phyloP scores from a whole-genome alignment of 1,140 invertebrate species.

The Asobara japonica region DNA sequence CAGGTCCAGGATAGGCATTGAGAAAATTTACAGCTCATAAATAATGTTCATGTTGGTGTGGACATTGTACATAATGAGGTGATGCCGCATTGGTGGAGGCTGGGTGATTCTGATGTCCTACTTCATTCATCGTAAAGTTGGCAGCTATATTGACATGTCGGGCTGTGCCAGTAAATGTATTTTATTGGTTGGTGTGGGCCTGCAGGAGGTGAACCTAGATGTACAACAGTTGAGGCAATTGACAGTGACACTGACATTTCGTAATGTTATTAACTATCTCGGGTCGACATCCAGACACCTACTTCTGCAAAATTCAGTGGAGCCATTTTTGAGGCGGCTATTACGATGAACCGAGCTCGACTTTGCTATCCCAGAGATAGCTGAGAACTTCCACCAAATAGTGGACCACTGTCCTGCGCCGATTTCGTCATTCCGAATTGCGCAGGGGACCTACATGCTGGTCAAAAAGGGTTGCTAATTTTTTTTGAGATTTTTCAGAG shows the following conservation, averaged over 20 bases:
- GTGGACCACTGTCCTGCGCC: too few relatives aligned
- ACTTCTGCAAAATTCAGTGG: too few relatives aligned
- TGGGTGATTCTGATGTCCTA: not conserved
- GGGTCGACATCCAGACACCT: too few relatives aligned
- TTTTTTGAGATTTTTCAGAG: too few relatives aligned
- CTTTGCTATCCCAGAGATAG: too few relatives aligned
- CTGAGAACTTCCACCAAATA: too few relatives aligned
- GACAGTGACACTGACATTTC: not conserved
- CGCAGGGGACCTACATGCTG: too few relatives aligned
- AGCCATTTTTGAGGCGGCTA: too few relatives aligned
- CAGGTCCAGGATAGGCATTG: conserved; percentile 4
- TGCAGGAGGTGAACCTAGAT: not conserved
- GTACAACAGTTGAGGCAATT: not conserved
- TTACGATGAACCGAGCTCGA: too few relatives aligned
- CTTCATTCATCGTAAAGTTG: conserved; percentile 38
- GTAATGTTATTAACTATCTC: not conserved
- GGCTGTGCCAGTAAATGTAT: conserved; percentile 30
- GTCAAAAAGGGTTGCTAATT: too few relatives aligned
- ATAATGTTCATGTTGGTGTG: not conserved
- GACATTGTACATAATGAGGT: conserved; percentile 9
- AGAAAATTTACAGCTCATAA: conserved; percentile 12
- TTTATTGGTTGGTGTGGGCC: not conserved
- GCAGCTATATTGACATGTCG: conserved; percentile 40
- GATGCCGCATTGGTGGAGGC: not conserved
- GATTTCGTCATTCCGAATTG: too few relatives aligned